Evolutionary conservation across 2,888 invertebrate species (phyloP), one percentile per base, ranked within the genome.

Genomic region (Steinernema hermaphroditum): DNA sequence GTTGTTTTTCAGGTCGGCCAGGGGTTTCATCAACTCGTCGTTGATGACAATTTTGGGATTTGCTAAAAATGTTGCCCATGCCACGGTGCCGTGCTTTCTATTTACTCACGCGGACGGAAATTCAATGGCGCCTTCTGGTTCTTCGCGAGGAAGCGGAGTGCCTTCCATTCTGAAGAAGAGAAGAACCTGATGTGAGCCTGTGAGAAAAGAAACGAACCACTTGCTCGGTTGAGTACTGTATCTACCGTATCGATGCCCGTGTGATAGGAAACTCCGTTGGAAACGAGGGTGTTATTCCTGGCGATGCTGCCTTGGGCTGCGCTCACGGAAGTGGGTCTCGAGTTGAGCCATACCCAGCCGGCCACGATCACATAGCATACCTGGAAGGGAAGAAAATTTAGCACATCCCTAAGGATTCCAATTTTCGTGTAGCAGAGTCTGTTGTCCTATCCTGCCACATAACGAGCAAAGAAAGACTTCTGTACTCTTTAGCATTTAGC

Each of bases 321-420:
- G 29, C 62, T 32, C 32, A 62, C 19, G 16, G 62, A 62, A 6
- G 62, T 62, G 8, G 85, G 84, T 24, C 80, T 76, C 37, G 83
- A 82, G 76, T 85, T 85, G 68, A 83, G 74, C 77, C 81, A 85
- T 9, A 85, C 85, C 85, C 85, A 85, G 14, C 81, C 77, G 57
- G 85, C 79, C 9, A 85, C 84, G 50, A 83, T 76, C 68, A 83
- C 70, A 72, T 85, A 85, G 74, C 78, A 80, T 22, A 83, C 54
- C 84, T 84, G 76, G 37, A 79, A 57, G 27, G 0, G 19, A 14
- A 44, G 27, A 12, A 2, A 14, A 24, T 68, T 37, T n/a, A 46
- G 46, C 16, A 2, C 2, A 46, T 14, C 4, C 2, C n/a, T n/a
- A n/a, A n/a, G n/a, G n/a, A n/a, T n/a, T n/a, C n/a, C n/a, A n/a